Base-by-base conservation (phyloP, 2,888 invertebrate genomes). In the Hedychridium roseum region DNA sequence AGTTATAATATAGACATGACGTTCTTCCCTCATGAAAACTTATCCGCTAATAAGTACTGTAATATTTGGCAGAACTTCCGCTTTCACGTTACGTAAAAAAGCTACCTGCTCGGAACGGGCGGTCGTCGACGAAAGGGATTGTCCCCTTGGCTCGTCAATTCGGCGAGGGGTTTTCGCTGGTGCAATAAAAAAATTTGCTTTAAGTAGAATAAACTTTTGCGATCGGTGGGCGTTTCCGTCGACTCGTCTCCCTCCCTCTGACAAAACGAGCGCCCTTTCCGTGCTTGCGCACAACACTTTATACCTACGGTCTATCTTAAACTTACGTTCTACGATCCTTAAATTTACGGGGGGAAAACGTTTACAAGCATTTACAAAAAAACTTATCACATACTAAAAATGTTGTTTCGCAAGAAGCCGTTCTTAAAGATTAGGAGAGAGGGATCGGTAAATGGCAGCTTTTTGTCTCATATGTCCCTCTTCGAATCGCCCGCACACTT, bases 321-420 rank as follows among this genome's bases (percentile, higher is more conserved):
- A 54, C 63, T 70, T 71, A 67, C 43, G 41, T 51, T 50, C 51
- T 59, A 64, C 62, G 60, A 48, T 46, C 26, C 64, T 67, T 72
- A 71, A 56, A 52, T 50, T 57, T 71, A 70, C n/a, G n/a, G n/a
- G 60, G 60, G 60, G 62, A 66, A 71, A 70, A 73, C 72, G 73
- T 73, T 71, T 71, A 72, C 74, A 78, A 78, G 78, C 78, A 78
- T 77, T 78, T 78, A 78, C 78, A 79, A 78, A n/a, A n/a, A 73
- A 74, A 76, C 78, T 76, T 78, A 79, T 79, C 78, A 78, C 78
- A 79, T 76, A 73, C 69, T 69, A 73, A 73, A 70, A 69, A 59
- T 57, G 61, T 68, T 66, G 54, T 67, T 67, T 68, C 58, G 69
- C 70, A 66, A 67, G 67, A 72, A 74, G 70, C 73, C 67, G 60